These are phyloP conservation scores for Pantherophis vulpinus DNA, from an alignment of 2,797 vertebrate species.

Conservation along the genomic window DNA sequence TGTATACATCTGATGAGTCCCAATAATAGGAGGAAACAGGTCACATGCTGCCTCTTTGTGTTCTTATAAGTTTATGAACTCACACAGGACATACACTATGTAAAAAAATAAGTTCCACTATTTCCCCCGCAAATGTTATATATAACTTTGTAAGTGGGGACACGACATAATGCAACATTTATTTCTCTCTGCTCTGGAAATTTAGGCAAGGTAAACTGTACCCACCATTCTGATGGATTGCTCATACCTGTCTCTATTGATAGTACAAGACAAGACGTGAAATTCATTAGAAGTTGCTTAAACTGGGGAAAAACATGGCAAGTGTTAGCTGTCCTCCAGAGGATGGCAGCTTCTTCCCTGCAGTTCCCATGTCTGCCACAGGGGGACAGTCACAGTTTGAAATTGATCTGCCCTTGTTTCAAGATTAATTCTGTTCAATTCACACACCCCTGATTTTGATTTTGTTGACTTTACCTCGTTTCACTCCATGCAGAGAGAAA, in stretches of 20 bases:
- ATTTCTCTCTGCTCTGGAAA: neutral
- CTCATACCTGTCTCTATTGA: neutral
- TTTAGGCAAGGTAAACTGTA: neutral
- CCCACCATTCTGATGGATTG: neutral
- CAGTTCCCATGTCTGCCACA: neutral
- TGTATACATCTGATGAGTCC: neutral
- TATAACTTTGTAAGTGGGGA: neutral
- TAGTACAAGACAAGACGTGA: neutral
- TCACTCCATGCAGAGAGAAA: neutral
- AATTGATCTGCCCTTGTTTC: neutral
- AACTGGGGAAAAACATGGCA: neutral
- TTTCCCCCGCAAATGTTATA: neutral
- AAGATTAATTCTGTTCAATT: neutral
- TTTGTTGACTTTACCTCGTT: neutral
- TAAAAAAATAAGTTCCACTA: neutral
- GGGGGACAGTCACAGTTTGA: neutral
- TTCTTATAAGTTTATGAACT: neutral
- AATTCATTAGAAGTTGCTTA: neutral
- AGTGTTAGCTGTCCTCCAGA: neutral
- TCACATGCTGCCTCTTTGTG: neutral
- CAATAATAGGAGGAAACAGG: neutral
- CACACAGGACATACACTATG: neutral
- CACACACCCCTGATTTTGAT: neutral
- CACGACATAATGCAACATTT: neutral
- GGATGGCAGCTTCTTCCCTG: neutral